These are phyloP conservation scores for Agrotis clavis DNA, from an alignment of 2,888 invertebrate species.

Conservation along the genomic window DNA sequence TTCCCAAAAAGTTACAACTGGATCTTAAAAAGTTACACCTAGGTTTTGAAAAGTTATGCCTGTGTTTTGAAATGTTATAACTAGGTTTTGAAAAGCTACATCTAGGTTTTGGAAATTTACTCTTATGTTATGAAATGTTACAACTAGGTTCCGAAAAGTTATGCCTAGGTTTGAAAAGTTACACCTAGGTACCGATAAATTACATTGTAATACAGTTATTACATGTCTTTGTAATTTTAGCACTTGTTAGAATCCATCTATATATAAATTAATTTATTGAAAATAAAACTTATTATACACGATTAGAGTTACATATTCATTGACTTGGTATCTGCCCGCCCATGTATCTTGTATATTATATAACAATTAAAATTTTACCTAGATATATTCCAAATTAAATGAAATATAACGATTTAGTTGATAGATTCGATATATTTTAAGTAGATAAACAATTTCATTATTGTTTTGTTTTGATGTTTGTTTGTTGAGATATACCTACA, in stretches of 20 bases:
- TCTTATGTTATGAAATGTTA: conserved; percentile 24
- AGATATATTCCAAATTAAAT: conserved; percentile 65
- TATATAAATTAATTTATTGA: conserved; percentile 70
- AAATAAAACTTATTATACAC: conserved; percentile 72
- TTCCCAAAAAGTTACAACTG: conserved; percentile 25
- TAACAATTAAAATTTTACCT: conserved; percentile 61
- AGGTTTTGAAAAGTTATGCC: conserved; percentile 10
- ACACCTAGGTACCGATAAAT: conserved; percentile 53
- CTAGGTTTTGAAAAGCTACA: conserved; percentile 23
- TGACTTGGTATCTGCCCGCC: conserved; percentile 67
- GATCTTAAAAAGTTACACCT: conserved; percentile 6
- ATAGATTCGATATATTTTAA: conserved; percentile 54
- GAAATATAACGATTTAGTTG: conserved; percentile 54
- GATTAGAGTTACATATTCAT: conserved; percentile 66
- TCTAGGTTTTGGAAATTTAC: conserved; percentile 31
- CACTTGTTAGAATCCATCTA: conserved; percentile 78
- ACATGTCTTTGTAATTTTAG: conserved; percentile 74
- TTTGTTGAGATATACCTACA: conserved; percentile 54
- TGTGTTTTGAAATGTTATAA: conserved; percentile 31
- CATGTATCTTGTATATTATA: conserved; percentile 60
- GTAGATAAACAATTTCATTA: conserved; percentile 53
- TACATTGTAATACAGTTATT: conserved; percentile 70
- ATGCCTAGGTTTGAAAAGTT: conserved; percentile 62
- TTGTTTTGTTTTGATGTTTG: conserved; percentile 40
- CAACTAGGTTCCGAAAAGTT: conserved; percentile 63